Conservation (phyloP, 2,113 vertebrate species). For the Pogonocichla stellata region DNA sequence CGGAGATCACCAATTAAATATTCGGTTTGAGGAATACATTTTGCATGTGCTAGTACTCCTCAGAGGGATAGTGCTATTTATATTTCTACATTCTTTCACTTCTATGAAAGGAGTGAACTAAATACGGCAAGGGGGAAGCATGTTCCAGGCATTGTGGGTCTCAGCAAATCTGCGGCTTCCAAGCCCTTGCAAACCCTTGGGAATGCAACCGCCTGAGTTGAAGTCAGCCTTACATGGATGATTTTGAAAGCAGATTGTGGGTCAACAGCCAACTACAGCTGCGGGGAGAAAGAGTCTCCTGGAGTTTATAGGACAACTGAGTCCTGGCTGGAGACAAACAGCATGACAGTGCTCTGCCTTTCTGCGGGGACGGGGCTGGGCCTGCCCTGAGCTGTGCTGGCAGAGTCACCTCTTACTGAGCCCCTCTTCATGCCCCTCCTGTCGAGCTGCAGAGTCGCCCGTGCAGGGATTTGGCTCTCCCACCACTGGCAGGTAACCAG, state of each 20-base stretch:
- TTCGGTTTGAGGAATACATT: not conserved
- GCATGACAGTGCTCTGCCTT: not conserved
- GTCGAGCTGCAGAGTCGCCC: not conserved
- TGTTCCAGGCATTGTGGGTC: not conserved
- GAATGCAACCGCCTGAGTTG: not conserved
- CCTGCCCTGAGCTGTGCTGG: fast-evolving
- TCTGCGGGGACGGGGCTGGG: not conserved
- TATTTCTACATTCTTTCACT: not conserved
- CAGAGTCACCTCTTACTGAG: not conserved
- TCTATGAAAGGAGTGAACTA: not conserved
- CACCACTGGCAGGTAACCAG: not conserved
- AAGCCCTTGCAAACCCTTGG: not conserved
- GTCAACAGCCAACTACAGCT: not conserved
- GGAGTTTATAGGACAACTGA: not conserved
- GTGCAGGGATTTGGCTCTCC: not conserved
- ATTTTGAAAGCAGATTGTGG: not conserved
- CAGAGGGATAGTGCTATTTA: not conserved
- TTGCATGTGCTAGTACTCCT: not conserved
- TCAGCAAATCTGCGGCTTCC: not conserved
- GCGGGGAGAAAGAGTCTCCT: not conserved
- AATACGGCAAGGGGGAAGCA: not conserved
- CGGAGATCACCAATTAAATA: not conserved
- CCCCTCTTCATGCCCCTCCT: not conserved
- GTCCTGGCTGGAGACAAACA: not conserved
- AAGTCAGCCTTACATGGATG: not conserved